These are phyloP conservation scores for Argya squamiceps DNA, from an alignment of 2,797 vertebrate genomes.

Conservation along the genomic window DNA sequence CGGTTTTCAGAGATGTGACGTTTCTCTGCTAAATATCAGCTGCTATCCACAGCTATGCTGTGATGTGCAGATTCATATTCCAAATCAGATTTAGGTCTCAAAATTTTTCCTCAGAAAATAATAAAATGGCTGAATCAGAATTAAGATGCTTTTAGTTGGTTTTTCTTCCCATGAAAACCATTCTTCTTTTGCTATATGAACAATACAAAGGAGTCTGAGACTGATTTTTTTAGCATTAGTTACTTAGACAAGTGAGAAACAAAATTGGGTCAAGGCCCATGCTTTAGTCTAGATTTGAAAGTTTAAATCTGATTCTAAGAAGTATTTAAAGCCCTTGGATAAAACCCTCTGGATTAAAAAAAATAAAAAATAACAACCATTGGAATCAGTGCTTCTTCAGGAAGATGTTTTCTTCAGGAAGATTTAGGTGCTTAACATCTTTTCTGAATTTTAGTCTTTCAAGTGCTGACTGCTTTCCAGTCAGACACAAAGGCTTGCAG, in stretches of 20 bases:
- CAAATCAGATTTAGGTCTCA: background rate
- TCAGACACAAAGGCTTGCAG: background rate
- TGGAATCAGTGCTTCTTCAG: background rate
- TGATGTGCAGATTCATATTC: background rate
- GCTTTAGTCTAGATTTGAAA: background rate
- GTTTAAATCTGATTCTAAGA: background rate
- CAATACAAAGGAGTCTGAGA: background rate
- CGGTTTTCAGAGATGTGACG: background rate
- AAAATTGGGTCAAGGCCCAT: background rate
- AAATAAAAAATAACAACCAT: too few relatives aligned
- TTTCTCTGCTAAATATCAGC: background rate
- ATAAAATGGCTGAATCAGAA: background rate
- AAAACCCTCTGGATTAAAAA: background rate
- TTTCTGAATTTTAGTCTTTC: background rate
- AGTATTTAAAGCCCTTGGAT: background rate
- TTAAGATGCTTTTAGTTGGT: background rate
- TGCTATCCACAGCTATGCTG: background rate
- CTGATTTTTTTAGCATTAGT: background rate
- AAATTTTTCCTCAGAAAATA: conserved; percentile 9
- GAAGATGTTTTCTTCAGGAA: background rate
- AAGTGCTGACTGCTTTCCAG: background rate
- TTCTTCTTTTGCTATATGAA: background rate
- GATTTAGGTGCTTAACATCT: background rate
- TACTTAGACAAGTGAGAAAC: background rate
- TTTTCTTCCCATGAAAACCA: background rate